Evolutionary conservation across 2,888 invertebrate genomes (phyloP).

Genomic region (Scaptomyza flava): DNA sequence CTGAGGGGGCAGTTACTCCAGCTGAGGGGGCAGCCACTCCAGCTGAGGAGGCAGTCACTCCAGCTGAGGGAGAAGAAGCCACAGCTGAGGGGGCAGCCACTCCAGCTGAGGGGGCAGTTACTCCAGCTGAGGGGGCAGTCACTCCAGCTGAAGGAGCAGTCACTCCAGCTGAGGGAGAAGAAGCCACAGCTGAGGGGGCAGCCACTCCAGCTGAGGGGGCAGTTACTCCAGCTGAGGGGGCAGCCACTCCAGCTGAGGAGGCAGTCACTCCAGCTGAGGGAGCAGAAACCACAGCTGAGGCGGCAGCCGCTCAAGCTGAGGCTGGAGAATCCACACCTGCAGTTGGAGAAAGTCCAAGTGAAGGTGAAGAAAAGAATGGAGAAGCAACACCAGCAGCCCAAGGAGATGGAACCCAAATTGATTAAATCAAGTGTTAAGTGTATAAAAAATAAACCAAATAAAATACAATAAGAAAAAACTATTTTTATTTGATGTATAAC

Average conservation of each 20-base stretch:
- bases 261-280: background rate
- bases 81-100: background rate
- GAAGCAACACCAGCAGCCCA: too few species aligned
- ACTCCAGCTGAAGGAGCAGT: background rate
- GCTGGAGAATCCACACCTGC: background rate
- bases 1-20: background rate
- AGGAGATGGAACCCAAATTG: too few species aligned
- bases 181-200: background rate
- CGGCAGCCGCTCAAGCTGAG: too few species aligned
- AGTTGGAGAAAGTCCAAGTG: too few species aligned
- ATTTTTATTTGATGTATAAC: background rate
- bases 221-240: background rate
- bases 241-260: background rate
- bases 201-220: background rate
- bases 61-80: background rate
- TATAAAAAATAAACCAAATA: constrained; percentile 21
- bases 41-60: background rate
- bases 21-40: background rate
- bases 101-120: too few species aligned
- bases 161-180: background rate
- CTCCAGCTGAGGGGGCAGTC: background rate
- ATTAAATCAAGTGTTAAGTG: constrained; percentile 9
- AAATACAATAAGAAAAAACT: constrained; percentile 11
- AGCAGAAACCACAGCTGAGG: background rate
- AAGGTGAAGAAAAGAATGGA: too few species aligned